These are phyloP conservation scores for Epinephelus awoara DNA, from an alignment of 2,797 vertebrate genomes.

Conservation along the genomic window DNA sequence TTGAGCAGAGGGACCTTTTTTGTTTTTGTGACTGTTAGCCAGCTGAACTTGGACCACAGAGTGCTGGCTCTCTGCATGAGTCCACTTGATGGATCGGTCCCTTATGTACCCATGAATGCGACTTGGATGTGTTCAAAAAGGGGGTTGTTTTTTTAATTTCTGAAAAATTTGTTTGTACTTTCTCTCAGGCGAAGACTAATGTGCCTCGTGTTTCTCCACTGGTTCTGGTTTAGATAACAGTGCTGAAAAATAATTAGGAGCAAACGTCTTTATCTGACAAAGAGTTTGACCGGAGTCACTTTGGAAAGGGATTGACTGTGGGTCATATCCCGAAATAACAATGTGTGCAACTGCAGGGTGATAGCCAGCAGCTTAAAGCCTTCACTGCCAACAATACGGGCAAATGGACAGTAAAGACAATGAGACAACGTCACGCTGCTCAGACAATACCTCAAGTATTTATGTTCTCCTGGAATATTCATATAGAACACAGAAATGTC, in stretches of 20 bases:
- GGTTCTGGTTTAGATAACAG: constrained; percentile 58
- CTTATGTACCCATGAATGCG: constrained; percentile 60
- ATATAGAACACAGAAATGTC: not conserved
- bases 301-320: constrained; percentile 18
- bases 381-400: constrained; percentile 9
- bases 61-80: constrained; percentile 53
- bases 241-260: constrained; percentile 41
- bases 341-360: constrained; percentile 29
- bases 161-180: constrained; percentile 52
- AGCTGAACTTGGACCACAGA: constrained; percentile 67
- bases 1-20: constrained; percentile 51
- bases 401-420: constrained; percentile 19
- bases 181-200: constrained; percentile 61
- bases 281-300: constrained; percentile 55
- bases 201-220: constrained; percentile 45
- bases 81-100: constrained; percentile 75
- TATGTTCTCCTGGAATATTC: not conserved
- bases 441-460: not conserved
- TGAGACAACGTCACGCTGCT: not conserved
- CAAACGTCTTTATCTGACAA: constrained; percentile 49
- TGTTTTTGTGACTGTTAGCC: constrained; percentile 68
- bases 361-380: constrained; percentile 48
- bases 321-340: constrained; percentile 57
- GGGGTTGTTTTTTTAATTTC: constrained; percentile 47
- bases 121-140: constrained; percentile 60